A percentile compares a stretch with the other conserved stretches of the same genome.
Evolutionary conservation across 2,888 invertebrate species (phyloP).

Genomic region (Amblyteles armatorius): DNA sequence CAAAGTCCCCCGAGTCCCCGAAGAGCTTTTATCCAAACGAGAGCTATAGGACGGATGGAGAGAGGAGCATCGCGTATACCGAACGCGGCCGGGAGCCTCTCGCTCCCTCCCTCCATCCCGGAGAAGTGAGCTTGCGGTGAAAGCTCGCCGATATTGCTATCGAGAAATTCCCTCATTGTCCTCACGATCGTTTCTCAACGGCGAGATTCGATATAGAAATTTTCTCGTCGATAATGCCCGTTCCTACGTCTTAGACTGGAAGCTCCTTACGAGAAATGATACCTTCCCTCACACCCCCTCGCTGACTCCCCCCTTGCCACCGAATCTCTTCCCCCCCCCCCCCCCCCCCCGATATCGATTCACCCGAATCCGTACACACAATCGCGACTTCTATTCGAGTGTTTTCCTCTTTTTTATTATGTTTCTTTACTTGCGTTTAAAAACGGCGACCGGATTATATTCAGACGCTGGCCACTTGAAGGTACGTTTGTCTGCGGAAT

Average conservation of each 20-base stretch:
- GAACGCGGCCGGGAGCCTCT: slow-evolving; percentile 23
- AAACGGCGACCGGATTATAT: too few relatives aligned
- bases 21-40: slow-evolving; percentile 70
- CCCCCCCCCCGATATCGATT: slow-evolving; percentile 47
- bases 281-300: slow-evolving; percentile 30
- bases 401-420: slow-evolving; percentile 24
- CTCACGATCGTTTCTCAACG: slow-evolving; percentile 70
- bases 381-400: slow-evolving; percentile 52
- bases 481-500: too few relatives aligned
- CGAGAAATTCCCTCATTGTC: slow-evolving; percentile 70
- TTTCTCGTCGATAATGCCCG: slow-evolving; percentile 70
- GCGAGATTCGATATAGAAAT: slow-evolving; percentile 71
- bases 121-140: slow-evolving; percentile 44
- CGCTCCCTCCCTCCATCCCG: slow-evolving; percentile 5
- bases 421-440: too few relatives aligned
- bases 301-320: slow-evolving; percentile 4
- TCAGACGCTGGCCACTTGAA: too few relatives aligned
- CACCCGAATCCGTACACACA: slow-evolving; percentile 54
- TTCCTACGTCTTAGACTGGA: slow-evolving; percentile 64
- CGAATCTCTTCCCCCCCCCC: neutral
- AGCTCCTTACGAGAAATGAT: slow-evolving; percentile 70
- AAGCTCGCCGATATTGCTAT: slow-evolving; percentile 70
- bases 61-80: slow-evolving; percentile 20
- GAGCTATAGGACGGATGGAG: slow-evolving; percentile 50
- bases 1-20: slow-evolving; percentile 64